These are phyloP conservation scores for Beroe ovata DNA, from an alignment of 37 sponge, comb jelly and placozoan genomes.

Conservation along the genomic window DNA sequence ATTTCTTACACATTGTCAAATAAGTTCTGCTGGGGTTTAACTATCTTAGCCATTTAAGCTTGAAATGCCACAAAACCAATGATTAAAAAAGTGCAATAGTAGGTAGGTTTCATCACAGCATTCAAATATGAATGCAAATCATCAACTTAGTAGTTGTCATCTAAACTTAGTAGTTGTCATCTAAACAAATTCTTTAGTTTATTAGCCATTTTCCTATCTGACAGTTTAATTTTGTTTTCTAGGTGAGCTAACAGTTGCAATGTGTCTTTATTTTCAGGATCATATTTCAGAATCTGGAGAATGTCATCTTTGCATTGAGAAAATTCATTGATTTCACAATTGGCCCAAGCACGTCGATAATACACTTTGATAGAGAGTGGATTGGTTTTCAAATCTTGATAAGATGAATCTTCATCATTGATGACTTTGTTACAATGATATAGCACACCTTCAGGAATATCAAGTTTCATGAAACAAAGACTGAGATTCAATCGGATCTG, in stretches of 20 bases:
- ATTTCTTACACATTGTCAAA: no score
- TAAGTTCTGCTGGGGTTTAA: no score
- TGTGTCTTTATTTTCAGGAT: conserved; percentile 15
- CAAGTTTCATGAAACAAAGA: conserved; percentile 35
- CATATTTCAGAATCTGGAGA: not conserved
- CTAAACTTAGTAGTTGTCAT: no score
- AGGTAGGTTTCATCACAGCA: no score
- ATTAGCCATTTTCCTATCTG: conserved; percentile 19
- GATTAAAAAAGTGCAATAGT: no score
- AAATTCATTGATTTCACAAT: conserved; percentile 37
- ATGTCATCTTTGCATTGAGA: conserved; percentile 9
- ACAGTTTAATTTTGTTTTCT: not conserved
- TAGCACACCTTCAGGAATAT: not conserved
- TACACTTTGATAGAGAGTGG: not conserved
- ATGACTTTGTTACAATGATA: conserved; percentile 3
- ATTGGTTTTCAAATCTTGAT: not conserved
- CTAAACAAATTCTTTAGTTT: conserved; percentile 9
- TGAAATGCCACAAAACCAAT: no score
- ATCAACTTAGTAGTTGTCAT: no score
- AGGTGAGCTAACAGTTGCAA: not conserved
- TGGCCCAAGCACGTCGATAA: conserved; percentile 48
- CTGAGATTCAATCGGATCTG: not conserved
- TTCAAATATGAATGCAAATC: no score
- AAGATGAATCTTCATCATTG: not conserved
- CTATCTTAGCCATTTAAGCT: no score